Percentiles rank a stretch among this genome's conserved stretches.
phyloP scores from a whole-genome alignment of 1,140 invertebrate genomes.

The Lanistes nyassanus region DNA sequence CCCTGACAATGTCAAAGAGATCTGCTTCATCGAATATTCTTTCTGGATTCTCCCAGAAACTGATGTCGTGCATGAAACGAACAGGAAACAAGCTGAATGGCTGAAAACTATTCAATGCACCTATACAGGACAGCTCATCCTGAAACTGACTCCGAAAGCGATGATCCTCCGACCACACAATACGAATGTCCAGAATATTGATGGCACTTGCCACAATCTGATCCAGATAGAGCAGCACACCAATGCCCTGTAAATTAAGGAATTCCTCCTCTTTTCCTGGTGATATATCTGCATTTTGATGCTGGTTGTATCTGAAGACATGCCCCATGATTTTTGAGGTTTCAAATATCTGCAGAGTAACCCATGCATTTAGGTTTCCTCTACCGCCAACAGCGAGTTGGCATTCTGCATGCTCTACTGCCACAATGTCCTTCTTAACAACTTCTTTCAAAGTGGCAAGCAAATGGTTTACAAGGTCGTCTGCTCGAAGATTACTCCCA shows the following conservation, averaged over 20 bases:
- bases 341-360: too few species aligned
- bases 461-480: slow-evolving; percentile 2
- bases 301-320: too few species aligned
- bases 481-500: background rate
- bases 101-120: slow-evolving; percentile 15
- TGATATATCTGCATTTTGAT: too few species aligned
- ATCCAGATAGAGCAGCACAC: slow-evolving; percentile 42
- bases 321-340: too few species aligned
- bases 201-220: slow-evolving; percentile 24
- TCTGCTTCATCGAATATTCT: slow-evolving; percentile 47
- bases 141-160: slow-evolving; percentile 39
- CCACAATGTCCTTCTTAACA: background rate
- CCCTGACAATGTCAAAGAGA: slow-evolving; percentile 51
- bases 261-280: too few species aligned
- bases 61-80: slow-evolving; percentile 59
- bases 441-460: slow-evolving; percentile 14
- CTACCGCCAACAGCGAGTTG: too few species aligned
- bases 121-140: background rate
- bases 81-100: slow-evolving; percentile 56
- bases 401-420: too few species aligned
- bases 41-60: slow-evolving; percentile 60
- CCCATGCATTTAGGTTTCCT: too few species aligned
- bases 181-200: slow-evolving; percentile 33
- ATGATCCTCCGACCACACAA: slow-evolving; percentile 49
- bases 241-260: background rate